phyloP scores from a whole-genome alignment of 2,113 vertebrate species.

The Eupsittula cactorum region DNA sequence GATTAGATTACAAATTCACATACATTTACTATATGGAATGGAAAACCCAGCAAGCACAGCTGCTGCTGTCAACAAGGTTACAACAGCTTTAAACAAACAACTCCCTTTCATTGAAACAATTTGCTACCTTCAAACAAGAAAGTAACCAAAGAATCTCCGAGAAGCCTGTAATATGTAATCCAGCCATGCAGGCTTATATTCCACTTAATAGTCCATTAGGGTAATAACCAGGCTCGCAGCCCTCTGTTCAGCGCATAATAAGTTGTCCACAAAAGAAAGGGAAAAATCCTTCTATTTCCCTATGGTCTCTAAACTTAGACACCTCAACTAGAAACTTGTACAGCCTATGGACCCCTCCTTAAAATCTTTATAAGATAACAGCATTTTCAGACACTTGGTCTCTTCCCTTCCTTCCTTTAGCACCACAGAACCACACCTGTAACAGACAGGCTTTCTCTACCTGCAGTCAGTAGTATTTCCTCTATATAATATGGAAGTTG shows the following conservation, averaged over 20 bases:
- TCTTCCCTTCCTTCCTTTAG: background rate
- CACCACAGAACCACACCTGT: background rate
- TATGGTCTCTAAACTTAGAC: background rate
- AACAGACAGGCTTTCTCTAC: background rate
- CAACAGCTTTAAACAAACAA: slow-evolving; percentile 26
- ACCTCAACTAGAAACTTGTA: background rate
- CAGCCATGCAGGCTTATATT: slow-evolving; percentile 22
- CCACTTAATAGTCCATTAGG: slow-evolving; percentile 67
- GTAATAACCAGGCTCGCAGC: background rate
- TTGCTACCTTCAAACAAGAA: slow-evolving; percentile 37
- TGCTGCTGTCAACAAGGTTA: slow-evolving; percentile 29
- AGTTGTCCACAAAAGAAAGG: background rate
- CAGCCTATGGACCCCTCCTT: background rate
- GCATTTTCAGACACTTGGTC: background rate
- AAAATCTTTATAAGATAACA: background rate
- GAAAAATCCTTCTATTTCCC: background rate
- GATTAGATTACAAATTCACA: slow-evolving; percentile 29
- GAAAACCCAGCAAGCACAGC: slow-evolving; percentile 38
- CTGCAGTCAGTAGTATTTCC: background rate
- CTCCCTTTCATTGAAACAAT: slow-evolving; percentile 4
- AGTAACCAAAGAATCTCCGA: background rate
- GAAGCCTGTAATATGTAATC: background rate
- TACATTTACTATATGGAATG: background rate
- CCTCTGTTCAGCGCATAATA: background rate
- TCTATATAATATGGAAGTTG: background rate